Evolutionary conservation across 2,888 invertebrate genomes (phyloP).

Genomic region (Chydorus sphaericus): DNA sequence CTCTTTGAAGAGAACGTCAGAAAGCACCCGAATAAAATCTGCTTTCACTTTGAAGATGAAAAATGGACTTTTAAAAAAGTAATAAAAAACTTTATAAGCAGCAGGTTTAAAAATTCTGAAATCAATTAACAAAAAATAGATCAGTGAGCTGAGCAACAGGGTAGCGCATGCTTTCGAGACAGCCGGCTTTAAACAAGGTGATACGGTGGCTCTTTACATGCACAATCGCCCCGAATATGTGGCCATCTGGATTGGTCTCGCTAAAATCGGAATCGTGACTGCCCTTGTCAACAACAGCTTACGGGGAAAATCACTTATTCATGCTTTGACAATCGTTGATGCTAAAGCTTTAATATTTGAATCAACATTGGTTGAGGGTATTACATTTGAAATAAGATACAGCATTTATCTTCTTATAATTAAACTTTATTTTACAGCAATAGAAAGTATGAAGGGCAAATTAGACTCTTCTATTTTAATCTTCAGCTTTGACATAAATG

Average conservation of each 20-base stretch:
- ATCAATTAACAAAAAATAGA: no score
- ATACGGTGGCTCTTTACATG: conserved; percentile 75
- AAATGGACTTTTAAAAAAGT: conserved; percentile 73
- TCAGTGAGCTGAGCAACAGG: conserved; percentile 72
- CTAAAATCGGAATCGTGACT: conserved; percentile 67
- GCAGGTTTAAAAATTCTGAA: no score
- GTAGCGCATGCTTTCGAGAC: conserved; percentile 62
- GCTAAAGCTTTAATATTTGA: conserved; percentile 78
- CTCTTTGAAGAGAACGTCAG: conserved; percentile 60
- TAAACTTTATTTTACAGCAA: no score
- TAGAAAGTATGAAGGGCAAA: no score
- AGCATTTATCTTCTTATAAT: no score
- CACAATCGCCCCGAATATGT: conserved; percentile 88
- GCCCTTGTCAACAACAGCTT: conserved; percentile 92
- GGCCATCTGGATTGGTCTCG: conserved; percentile 80
- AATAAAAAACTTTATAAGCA: no score
- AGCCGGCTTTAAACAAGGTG: conserved; percentile 72
- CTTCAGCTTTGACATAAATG: no score
- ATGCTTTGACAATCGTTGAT: conserved; percentile 76
- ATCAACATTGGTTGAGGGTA: no score
- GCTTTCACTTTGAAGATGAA: conserved; percentile 66
- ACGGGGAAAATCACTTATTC: conserved; percentile 61
- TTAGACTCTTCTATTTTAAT: no score
- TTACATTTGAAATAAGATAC: no score
- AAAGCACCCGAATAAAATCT: conserved; percentile 66